phyloP scores from a whole-genome alignment of 2,888 invertebrate species.

The Timandra comae region DNA sequence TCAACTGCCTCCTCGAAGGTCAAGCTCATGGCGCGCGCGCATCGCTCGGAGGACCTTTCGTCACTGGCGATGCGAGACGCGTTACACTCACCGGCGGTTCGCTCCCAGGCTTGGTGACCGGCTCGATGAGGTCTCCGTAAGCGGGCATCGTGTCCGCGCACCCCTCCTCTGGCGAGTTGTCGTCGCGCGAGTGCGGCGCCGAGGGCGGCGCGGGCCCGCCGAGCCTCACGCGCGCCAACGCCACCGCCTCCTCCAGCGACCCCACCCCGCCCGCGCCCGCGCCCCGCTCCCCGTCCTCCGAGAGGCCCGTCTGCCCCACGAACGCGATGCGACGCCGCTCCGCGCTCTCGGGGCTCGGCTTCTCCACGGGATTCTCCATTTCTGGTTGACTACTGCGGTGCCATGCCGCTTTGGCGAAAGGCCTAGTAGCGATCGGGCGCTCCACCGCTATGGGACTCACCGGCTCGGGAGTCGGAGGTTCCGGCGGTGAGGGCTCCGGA shows the following conservation, averaged over 20 bases:
- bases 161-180: constrained; percentile 60
- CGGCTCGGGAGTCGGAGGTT: constrained; percentile 25
- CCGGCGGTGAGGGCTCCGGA: constrained; percentile 16
- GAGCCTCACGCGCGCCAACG: constrained; percentile 67
- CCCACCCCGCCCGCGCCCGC: constrained; percentile 56
- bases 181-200: constrained; percentile 56
- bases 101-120: constrained; percentile 44
- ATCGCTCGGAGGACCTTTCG: constrained; percentile 51
- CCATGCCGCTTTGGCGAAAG: constrained; percentile 76
- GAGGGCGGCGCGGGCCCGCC: constrained; percentile 49
- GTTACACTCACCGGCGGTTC: constrained; percentile 53
- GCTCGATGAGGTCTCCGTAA: constrained; percentile 73
- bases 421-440: constrained; percentile 70
- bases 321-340: constrained; percentile 71
- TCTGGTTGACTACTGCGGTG: constrained; percentile 50
- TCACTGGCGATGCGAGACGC: constrained; percentile 40
- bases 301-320: constrained; percentile 72
- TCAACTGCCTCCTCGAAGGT: constrained; percentile 70
- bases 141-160: constrained; percentile 69
- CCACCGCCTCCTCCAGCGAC: constrained; percentile 74
- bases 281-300: constrained; percentile 56
- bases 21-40: constrained; percentile 75
- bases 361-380: constrained; percentile 64
- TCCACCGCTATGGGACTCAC: constrained; percentile 61
- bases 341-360: constrained; percentile 64